These are phyloP conservation scores for Scolopax bukidnonensis DNA, from an alignment of 2,797 vertebrate species.

Conservation along the genomic window DNA sequence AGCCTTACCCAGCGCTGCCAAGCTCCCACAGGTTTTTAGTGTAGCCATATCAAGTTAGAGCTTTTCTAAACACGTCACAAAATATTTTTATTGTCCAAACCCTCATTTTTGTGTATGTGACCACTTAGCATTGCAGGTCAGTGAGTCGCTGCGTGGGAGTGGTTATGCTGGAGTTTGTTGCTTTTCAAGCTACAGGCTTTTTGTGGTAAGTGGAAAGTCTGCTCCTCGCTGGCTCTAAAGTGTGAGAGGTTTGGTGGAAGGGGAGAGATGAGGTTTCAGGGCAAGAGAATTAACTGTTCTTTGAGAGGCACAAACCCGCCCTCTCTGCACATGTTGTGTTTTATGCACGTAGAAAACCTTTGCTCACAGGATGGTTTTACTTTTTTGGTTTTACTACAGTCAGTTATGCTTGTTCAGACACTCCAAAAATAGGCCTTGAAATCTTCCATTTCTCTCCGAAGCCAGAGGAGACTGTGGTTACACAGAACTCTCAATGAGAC, in stretches of 20 bases:
- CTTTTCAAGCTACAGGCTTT: not conserved
- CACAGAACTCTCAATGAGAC: not conserved
- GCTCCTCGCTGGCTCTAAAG: not conserved
- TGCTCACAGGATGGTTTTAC: not conserved
- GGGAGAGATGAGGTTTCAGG: not conserved
- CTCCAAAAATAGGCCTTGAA: conserved; percentile 3
- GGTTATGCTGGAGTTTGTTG: not conserved
- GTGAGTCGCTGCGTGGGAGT: accelerated
- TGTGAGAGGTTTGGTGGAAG: not conserved
- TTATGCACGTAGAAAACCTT: not conserved
- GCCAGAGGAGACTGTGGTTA: not conserved
- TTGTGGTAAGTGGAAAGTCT: not conserved
- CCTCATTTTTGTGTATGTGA: not conserved
- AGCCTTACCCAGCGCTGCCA: not conserved
- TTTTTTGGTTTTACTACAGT: not conserved
- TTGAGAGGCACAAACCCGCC: not conserved
- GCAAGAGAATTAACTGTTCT: conserved; percentile 11
- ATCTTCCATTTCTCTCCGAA: not conserved
- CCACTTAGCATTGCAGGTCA: not conserved
- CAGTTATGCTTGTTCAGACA: not conserved
- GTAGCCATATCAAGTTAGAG: not conserved
- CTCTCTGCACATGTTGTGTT: not conserved
- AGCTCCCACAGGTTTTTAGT: not conserved
- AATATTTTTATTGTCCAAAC: not conserved
- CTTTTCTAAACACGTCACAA: not conserved